Percentiles rank a stretch among this genome's conserved stretches.
Conservation (phyloP, 2,888 invertebrate genomes). For the Kuschelorhynchus macadamiae region DNA sequence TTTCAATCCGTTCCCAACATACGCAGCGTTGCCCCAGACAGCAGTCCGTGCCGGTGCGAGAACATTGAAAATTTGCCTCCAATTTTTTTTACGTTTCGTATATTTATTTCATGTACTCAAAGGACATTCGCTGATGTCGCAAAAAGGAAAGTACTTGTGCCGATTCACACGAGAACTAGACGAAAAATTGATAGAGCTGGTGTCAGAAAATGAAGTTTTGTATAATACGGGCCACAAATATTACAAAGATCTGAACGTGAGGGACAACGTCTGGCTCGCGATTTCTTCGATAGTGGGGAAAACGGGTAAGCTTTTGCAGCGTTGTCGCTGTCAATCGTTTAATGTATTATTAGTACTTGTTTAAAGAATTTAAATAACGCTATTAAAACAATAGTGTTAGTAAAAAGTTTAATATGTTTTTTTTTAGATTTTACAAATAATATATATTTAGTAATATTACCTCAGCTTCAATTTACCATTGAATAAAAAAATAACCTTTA, state of each 20-base stretch:
- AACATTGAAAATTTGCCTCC: constrained; percentile 28
- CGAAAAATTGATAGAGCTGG: constrained; percentile 52
- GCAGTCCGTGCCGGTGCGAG: constrained; percentile 40
- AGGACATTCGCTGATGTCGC: constrained; percentile 18
- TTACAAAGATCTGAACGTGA: constrained; percentile 50
- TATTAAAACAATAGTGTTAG: too few species aligned
- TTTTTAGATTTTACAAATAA: too few species aligned
- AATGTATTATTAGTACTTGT: too few species aligned
- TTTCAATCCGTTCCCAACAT: constrained; percentile 41
- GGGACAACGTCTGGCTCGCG: constrained; percentile 52
- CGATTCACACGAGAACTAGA: constrained; percentile 51
- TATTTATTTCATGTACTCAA: background rate
- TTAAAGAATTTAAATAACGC: too few species aligned
- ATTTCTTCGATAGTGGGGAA: constrained; percentile 52
- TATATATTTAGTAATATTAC: too few species aligned
- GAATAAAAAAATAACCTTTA: too few species aligned
- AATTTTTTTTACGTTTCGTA: constrained; percentile 13
- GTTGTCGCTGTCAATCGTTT: constrained; percentile 3
- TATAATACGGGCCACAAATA: constrained; percentile 49
- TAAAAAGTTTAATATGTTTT: too few species aligned
- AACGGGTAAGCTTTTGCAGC: constrained; percentile 43
- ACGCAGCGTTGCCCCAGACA: constrained; percentile 48
- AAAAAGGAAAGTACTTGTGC: constrained; percentile 48
- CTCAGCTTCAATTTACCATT: too few species aligned
- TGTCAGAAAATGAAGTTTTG: constrained; percentile 51